Evolutionary conservation across 2,797 vertebrate genomes (phyloP).

Genomic region (Oreortyx pictus): DNA sequence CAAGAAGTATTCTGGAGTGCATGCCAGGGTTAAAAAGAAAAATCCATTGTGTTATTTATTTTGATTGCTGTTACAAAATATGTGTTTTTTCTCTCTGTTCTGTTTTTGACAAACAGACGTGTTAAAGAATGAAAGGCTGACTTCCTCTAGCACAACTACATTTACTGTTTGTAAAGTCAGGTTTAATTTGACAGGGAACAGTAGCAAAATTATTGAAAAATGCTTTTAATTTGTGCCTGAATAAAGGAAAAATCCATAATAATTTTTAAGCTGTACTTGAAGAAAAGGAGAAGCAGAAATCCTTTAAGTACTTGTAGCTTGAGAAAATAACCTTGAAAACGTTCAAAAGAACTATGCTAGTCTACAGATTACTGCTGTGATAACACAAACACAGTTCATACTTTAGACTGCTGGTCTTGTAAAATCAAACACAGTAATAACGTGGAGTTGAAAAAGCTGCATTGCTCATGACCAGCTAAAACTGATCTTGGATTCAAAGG

Average conservation of each 20-base stretch:
- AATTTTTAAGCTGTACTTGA: not conserved
- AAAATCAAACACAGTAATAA: conserved; percentile 37
- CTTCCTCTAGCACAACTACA: not conserved
- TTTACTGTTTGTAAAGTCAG: not conserved
- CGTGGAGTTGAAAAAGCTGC: conserved; percentile 20
- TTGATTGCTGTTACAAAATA: conserved; percentile 1
- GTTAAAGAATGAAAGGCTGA: not conserved
- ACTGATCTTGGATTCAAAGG: conserved; percentile 1
- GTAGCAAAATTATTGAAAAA: not conserved
- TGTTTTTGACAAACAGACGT: conserved; percentile 1
- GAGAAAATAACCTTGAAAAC: not conserved
- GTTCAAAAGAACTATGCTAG: not conserved
- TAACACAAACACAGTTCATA: conserved; percentile 38
- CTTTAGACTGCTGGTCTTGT: conserved; percentile 19
- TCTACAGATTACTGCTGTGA: conserved; percentile 56
- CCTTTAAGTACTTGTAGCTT: not conserved
- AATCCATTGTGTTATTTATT: not conserved
- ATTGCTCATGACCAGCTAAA: conserved; percentile 33
- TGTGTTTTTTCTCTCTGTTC: not conserved
- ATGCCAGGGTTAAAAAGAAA: conserved; percentile 18
- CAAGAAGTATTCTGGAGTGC: not conserved
- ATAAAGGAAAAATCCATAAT: not conserved
- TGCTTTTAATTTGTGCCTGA: not conserved
- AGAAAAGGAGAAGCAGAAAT: not conserved
- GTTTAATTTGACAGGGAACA: conserved; percentile 1